These are phyloP conservation scores for Caenorhabditis uteleia DNA, from an alignment of 2,888 invertebrate genomes.

Conservation along the genomic window DNA sequence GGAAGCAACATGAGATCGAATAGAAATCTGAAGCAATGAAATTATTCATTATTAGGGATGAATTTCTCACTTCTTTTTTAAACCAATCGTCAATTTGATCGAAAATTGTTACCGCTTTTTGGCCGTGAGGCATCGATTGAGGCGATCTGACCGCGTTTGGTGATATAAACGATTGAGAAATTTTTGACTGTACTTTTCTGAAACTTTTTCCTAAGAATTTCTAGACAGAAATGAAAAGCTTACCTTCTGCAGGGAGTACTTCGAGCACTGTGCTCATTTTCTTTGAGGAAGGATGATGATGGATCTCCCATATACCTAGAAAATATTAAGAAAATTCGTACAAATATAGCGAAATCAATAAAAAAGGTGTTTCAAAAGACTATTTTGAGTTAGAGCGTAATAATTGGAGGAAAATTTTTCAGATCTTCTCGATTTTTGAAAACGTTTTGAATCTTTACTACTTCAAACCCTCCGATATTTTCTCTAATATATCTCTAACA, in stretches of 20 bases:
- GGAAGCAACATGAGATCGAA: conserved; percentile 7
- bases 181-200: background rate
- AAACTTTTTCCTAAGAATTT: too few species aligned
- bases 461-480: too few species aligned
- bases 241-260: background rate
- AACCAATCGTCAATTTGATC: conserved; percentile 47
- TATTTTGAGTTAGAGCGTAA: too few species aligned
- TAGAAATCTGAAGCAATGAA: conserved; percentile 1
- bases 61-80: conserved; percentile 12
- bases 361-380: conserved; percentile 18
- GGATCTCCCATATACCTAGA: background rate
- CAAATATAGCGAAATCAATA: background rate
- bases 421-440: background rate
- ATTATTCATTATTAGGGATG: background rate
- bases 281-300: background rate
- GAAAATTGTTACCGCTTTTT: conserved; percentile 30
- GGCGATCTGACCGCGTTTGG: conserved; percentile 10
- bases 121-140: background rate
- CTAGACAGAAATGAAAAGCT: too few species aligned
- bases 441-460: background rate
- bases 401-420: too few species aligned
- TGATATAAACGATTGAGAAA: conserved; percentile 9
- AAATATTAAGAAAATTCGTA: background rate
- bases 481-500: too few species aligned
- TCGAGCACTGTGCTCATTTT: background rate